phyloP scores from a whole-genome alignment of 2,113 vertebrate genomes.

The Apus apus region DNA sequence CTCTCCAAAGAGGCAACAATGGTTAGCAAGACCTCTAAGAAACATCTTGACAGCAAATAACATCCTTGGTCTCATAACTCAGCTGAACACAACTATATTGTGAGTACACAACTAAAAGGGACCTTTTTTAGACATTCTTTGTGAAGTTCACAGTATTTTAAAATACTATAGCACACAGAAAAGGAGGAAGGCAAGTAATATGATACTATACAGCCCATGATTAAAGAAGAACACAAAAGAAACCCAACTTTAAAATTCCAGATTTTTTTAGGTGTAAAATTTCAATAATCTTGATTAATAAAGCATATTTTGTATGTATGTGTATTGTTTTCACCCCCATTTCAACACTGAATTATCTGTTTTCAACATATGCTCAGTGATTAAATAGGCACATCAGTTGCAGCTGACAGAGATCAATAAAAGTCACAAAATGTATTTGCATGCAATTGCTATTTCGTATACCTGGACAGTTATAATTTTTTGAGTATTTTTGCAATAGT shows the following conservation, averaged over 20 bases:
- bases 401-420: constrained; percentile 9
- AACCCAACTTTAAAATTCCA: not conserved
- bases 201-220: accelerated
- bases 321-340: not conserved
- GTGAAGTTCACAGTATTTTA: not conserved
- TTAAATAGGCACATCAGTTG: not conserved
- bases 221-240: too few relatives aligned
- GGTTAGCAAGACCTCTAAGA: not conserved
- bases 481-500: not conserved
- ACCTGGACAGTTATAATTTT: not conserved
- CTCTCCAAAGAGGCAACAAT: not conserved
- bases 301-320: not conserved
- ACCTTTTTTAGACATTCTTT: not conserved
- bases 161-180: not conserved
- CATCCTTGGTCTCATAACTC: not conserved
- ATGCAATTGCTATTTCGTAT: not conserved
- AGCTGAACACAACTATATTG: not conserved
- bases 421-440: not conserved
- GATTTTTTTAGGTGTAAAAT: not conserved
- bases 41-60: not conserved
- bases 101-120: not conserved
- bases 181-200: not conserved
- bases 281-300: not conserved
- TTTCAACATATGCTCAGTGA: not conserved
- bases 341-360: not conserved